Base-by-base conservation (phyloP, 2,113 vertebrate species). In the Thymallus thymallus region DNA sequence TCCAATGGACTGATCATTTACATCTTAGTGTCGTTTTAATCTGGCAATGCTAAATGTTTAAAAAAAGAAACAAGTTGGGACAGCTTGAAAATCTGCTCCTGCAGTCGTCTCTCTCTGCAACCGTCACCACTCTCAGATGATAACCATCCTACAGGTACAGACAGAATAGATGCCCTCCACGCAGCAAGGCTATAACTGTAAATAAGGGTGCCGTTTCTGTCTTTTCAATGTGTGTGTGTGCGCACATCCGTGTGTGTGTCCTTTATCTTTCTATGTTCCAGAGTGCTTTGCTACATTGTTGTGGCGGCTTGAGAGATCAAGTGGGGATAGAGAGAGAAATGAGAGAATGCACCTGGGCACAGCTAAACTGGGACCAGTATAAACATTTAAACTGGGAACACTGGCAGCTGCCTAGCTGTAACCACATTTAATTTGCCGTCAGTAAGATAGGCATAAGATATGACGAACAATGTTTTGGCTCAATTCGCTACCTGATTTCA, bases 171-270 rank as follows among this genome's bases (percentile, higher is more conserved):
- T 74, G 51, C 61, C 71, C 72, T 80, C 79, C 5, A 80, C 64
- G 77, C 74, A 83, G 74, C 72, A 48, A 60, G 23, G 62, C 61
- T 74, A 78, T 86, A 51, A 71, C 65, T 51, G 72, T 78, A 86
- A 86, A 86, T 84, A 84, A 70, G 82, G 82, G 84, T n/a, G 3
- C 1, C 78, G 29, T 81, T 51, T 80, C 55, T 71, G 75, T 56
- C 69, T 48, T 55, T 73, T 22, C 45, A n/a, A 35, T 73, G 26
- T 55, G 63, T 60, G 26, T 68, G 14, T 51, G 48, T 51, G 48
- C 5, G 16, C 48, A 51, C 16, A 51, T 51, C 35, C 35, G 35
- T 41, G 48, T 51, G 48, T 51, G 48, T 18, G 48, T 51, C 48
- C 48, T 16, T 51, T 68, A 68, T 35, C 65, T 3, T 9, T 3